Evolutionary conservation across 2,888 invertebrate species (phyloP).

Genomic region (Metacarcinus magister): DNA sequence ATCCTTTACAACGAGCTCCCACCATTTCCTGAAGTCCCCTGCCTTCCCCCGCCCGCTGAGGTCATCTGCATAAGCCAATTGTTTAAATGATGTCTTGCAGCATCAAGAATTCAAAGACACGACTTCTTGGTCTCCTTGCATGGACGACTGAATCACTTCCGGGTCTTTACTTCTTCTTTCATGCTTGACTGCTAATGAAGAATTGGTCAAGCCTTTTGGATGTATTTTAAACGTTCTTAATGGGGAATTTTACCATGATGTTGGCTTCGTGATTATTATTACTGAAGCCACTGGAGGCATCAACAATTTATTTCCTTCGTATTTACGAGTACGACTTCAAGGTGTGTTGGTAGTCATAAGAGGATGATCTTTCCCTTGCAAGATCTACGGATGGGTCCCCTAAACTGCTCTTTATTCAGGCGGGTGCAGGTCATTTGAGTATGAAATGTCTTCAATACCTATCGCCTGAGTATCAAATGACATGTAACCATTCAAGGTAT

Average conservation of each 20-base stretch:
- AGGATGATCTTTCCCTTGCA: no score
- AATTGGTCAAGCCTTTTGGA: not conserved
- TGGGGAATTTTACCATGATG: not conserved
- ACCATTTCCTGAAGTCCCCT: not conserved
- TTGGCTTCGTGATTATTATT: not conserved
- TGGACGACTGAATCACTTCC: not conserved
- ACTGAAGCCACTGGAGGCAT: not conserved
- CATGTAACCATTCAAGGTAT: no score
- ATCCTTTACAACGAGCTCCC: not conserved
- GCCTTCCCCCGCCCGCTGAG: not conserved
- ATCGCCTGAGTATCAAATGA: no score
- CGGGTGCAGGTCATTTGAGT: no score
- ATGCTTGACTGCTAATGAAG: not conserved
- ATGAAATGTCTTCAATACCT: no score
- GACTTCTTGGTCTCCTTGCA: not conserved
- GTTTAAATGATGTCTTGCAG: not conserved
- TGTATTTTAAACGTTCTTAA: not conserved
- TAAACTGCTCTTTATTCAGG: no score
- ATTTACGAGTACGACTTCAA: no score
- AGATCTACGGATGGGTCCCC: no score
- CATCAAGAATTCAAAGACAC: not conserved
- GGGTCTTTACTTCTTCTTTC: not conserved
- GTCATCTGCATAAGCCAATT: not conserved
- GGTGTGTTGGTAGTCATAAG: no score
- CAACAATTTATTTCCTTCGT: not conserved